Base-by-base conservation (phyloP, 2,888 invertebrate species). In the Caenorhabditis sp. region DNA sequence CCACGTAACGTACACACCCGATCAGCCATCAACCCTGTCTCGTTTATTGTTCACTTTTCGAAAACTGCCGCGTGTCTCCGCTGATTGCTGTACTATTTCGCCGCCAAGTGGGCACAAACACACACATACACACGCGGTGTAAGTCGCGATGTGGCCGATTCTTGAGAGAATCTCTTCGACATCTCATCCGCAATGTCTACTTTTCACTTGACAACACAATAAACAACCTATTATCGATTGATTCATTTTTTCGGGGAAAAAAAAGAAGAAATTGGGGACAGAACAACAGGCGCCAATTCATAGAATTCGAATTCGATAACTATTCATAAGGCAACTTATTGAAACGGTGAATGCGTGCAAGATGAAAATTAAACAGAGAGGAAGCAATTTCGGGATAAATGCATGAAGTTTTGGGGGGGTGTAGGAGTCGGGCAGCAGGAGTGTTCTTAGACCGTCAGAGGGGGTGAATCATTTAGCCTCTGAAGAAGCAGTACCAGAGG, bases 401-500 rank as follows among this genome's bases (percentile, higher is more conserved):
- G n/a, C 11, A 15, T 20, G 17, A 53, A 52, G 53, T 68, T 50
- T 55, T 43, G 13, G 52, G 20, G 24, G 52, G 15, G 17, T 43
- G n/a, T 15, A 22, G 5, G 17, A 27, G 20, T 32, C 30, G 39
- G 68, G 59, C 52, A 53, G n/a, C n/a, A n/a, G n/a, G 35, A 52
- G 35, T 55, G 22, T 20, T 37, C 7, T 53, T 39, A 39, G 39
- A 52, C 15, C 22, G 9, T 45, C 30, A 17, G 13, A 20, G 1
- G 9, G 46, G 26, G 50, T 58, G 58, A 58, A 11, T 58, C 43
- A 53, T 70, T 53, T 84, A 84, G 68, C 61, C 80, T 72, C 84
- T 79, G 83, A 84, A 84, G 84, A 84, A 84, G 81, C 84, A 84
- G 74, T 80, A 84, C 85, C 85, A 85, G 71, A 84, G 79, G 59